A percentile compares a stretch with the other conserved stretches of the same genome.
Evolutionary conservation across 2,888 invertebrate genomes (phyloP).

Genomic region (Perizoma affinitatum): DNA sequence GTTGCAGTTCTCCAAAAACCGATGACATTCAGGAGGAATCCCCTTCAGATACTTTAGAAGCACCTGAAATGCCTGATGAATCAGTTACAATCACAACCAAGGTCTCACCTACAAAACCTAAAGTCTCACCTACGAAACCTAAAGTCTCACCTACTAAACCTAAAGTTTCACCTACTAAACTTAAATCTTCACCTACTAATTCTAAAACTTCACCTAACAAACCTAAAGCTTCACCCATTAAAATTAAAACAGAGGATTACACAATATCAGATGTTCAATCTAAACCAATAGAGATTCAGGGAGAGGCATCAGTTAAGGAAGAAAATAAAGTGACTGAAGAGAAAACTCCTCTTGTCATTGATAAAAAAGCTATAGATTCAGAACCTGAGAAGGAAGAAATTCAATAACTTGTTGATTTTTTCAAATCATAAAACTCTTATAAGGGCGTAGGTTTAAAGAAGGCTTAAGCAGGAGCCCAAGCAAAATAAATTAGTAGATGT

Average conservation of each 20-base stretch:
- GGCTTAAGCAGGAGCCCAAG: no score
- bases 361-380: constrained; percentile 43
- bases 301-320: constrained; percentile 25
- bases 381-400: constrained; percentile 24
- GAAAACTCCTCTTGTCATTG: constrained; percentile 35
- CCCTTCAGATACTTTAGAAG: constrained; percentile 32
- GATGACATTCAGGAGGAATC: constrained; percentile 62
- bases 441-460: no score
- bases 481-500: no score
- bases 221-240: constrained; percentile 41
- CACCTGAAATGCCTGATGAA: constrained; percentile 42
- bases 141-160: constrained; percentile 39
- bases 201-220: constrained; percentile 34
- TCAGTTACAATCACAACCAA: constrained; percentile 14
- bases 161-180: constrained; percentile 22
- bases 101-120: constrained; percentile 40
- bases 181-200: constrained; percentile 38
- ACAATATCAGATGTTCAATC: constrained; percentile 75
- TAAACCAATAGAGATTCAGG: constrained; percentile 49
- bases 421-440: no score
- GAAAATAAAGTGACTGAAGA: constrained; percentile 27
- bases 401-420: constrained; percentile 1
- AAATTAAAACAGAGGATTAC: constrained; percentile 66
- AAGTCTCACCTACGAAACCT: constrained; percentile 8
- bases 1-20: constrained; percentile 74